Evolutionary conservation across 2,888 invertebrate genomes (phyloP), one percentile per base, ranked within the genome.

Genomic region (Notodromas monacha): DNA sequence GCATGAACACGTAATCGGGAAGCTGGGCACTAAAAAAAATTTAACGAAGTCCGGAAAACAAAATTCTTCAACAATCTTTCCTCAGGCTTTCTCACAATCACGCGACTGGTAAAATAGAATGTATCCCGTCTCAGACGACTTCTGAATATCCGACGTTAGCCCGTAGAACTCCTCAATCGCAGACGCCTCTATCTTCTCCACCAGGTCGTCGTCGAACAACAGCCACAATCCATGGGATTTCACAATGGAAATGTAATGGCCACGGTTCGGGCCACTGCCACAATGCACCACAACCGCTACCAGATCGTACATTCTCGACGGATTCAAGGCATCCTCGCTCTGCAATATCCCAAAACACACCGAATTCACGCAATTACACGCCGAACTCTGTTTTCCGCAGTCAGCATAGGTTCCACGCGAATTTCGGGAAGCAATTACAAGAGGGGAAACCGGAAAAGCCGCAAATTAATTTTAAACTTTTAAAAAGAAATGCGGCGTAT

Each of bases 141-240:
- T 96, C 51, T 89, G 89, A 47, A 84, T 73, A 51, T 92, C 92
- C 36, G 86, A 81, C 34, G 92, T 84, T 45, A 96, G 65, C 46
- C 96, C 92, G 55, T 89, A 96, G 55, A 99, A 99, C 54, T 99
- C 96, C 61, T 99, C 96, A 54, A 99, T 89, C 40, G 79, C 72
- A 34, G 86, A 79, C 32, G 86, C 79, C 50, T 99, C 96, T 45
- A 99, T 92, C 69, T 96, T 96, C 81, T 86, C 96, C 38, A 99
- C 96, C 68, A 92, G 84, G 48, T 99, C 96, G 54, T 99, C 96
- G 51, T 99, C 96, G 55, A 99, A 99, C 4, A 99, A 63, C 39
- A 99, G 58, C 96, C 96, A 99, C 52, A 92, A 77, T 33, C 89
- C 86, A 54, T 92, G 86, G 50, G 84, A 84, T 56, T 96, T 99